phyloP scores from a whole-genome alignment of 2,888 invertebrate species.

The Tenthredo livida region DNA sequence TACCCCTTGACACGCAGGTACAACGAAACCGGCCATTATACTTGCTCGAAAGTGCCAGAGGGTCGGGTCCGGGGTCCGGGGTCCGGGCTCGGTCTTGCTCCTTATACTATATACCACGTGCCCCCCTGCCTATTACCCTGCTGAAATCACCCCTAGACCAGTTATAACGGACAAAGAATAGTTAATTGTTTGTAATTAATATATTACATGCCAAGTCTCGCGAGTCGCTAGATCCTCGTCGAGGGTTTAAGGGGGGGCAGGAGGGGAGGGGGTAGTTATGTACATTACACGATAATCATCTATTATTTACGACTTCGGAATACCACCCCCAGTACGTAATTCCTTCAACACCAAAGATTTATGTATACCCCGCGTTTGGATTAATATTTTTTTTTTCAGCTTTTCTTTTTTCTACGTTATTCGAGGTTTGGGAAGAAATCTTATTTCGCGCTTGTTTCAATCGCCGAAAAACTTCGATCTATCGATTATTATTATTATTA shows the following conservation, averaged over 20 bases:
- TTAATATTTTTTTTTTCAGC: not conserved
- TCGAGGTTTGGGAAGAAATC: too few species aligned
- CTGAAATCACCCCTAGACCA: not conserved
- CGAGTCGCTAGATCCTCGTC: slow-evolving; percentile 63
- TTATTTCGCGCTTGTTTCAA: too few species aligned
- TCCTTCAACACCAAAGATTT: slow-evolving; percentile 2
- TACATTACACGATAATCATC: slow-evolving; percentile 71
- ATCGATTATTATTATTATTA: too few species aligned
- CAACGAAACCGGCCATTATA: slow-evolving; percentile 70
- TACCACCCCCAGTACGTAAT: not conserved
- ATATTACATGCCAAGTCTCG: slow-evolving; percentile 71
- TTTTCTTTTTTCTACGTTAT: too few species aligned
- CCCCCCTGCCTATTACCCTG: not conserved
- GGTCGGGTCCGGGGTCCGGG: not conserved
- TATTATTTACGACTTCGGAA: slow-evolving; percentile 64
- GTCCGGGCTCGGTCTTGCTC: not conserved
- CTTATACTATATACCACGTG: not conserved
- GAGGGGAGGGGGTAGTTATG: not conserved
- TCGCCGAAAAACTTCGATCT: too few species aligned
- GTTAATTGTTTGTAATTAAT: slow-evolving; percentile 75
- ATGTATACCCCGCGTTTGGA: not conserved
- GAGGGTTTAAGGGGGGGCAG: not conserved
- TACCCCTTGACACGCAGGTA: slow-evolving; percentile 73
- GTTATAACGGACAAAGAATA: slow-evolving; percentile 64
- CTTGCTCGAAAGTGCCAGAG: slow-evolving; percentile 50